Percentiles rank a stretch among this genome's conserved stretches.
Evolutionary conservation across 2,113 vertebrate genomes (phyloP).

Genomic region (Echinops telfairi): DNA sequence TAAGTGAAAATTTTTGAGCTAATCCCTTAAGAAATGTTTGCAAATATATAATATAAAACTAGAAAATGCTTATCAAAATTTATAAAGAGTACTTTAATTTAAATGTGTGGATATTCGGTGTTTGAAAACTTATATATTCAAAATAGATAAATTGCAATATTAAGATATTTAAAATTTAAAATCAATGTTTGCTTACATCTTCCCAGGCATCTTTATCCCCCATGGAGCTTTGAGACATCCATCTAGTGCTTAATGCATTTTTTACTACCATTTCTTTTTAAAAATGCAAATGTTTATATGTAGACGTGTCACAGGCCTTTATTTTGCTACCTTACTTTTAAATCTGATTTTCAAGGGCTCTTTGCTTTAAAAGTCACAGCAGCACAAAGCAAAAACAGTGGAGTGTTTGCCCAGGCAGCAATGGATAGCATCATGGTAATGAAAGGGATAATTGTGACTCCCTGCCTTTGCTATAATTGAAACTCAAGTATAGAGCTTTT

Average conservation of each 20-base stretch:
- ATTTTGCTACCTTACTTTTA: constrained; percentile 76
- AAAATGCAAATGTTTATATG: constrained; percentile 13
- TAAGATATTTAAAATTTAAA: constrained; percentile 51
- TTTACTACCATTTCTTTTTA: background rate
- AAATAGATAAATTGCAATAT: constrained; percentile 10
- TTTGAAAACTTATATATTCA: background rate
- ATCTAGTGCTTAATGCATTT: background rate
- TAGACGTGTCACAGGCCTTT: constrained; percentile 64
- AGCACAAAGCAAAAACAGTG: constrained; percentile 77
- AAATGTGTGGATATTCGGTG: background rate
- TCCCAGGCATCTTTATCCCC: background rate
- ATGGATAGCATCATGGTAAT: constrained; percentile 83
- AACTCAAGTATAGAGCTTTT: constrained; percentile 83
- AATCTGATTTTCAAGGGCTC: constrained; percentile 82
- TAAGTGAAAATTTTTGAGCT: background rate
- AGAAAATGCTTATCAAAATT: background rate
- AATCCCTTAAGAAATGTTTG: background rate
- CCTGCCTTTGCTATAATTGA: constrained; percentile 88
- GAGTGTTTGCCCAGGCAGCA: constrained; percentile 77
- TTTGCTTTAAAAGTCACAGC: constrained; percentile 79
- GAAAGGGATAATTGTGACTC: constrained; percentile 87
- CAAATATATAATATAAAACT: constrained; percentile 13
- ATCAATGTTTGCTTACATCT: constrained; percentile 41
- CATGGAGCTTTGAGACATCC: constrained; percentile 3
- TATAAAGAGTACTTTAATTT: background rate